phyloP scores from a whole-genome alignment of 2,113 vertebrate genomes.

The Grammomys dolichurus region DNA sequence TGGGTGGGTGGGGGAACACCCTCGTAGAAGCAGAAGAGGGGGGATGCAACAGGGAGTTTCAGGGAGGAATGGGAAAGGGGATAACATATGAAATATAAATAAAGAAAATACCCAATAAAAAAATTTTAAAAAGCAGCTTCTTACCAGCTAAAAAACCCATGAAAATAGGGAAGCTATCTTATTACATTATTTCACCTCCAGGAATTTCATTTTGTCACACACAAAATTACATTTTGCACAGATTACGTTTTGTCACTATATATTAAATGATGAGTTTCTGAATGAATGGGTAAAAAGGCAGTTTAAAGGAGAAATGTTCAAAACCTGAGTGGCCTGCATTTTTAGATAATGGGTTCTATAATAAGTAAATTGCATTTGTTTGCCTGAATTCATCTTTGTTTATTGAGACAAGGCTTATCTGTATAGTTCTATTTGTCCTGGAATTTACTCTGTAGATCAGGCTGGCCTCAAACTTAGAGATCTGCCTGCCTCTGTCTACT shows the following conservation, averaged over 20 bases:
- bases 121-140: background rate
- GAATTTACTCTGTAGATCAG: background rate
- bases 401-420: background rate
- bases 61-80: too few relatives aligned
- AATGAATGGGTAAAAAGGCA: background rate
- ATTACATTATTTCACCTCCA: background rate
- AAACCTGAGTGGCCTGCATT: background rate
- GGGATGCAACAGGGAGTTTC: too few relatives aligned
- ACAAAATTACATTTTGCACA: too few relatives aligned
- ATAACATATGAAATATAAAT: too few relatives aligned
- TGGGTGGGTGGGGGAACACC: too few relatives aligned
- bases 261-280: background rate
- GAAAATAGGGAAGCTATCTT: background rate
- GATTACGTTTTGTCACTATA: background rate
- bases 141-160: background rate
- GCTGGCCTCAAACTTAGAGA: background rate
- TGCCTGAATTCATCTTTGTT: background rate
- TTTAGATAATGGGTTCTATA: background rate
- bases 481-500: background rate
- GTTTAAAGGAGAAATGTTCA: slow-evolving; percentile 2
- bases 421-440: background rate
- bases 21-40: too few relatives aligned
- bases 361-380: background rate
- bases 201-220: background rate
- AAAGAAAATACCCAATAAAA: too few relatives aligned